Evolutionary conservation across 1,140 invertebrate species (phyloP).

Genomic region (Batillaria attramentaria): DNA sequence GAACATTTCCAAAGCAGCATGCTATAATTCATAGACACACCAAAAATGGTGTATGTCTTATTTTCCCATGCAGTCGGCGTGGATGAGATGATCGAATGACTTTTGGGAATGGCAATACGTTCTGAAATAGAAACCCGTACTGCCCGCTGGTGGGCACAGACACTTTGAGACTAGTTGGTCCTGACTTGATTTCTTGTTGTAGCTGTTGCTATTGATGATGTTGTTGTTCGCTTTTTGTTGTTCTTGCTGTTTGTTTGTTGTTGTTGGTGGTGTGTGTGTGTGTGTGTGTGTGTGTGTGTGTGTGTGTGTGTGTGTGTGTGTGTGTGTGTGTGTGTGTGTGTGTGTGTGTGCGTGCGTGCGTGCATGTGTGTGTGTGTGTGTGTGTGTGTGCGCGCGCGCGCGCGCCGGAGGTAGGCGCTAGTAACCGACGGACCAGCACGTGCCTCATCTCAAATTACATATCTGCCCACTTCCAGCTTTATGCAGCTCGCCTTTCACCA

Average conservation of each 20-base stretch:
- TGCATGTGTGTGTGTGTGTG: not conserved
- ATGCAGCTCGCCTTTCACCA: not conserved
- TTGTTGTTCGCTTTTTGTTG: not conserved
- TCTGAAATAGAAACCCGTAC: not conserved
- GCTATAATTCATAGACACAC: too few species aligned
- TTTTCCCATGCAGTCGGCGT: too few species aligned
- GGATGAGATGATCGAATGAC: not conserved
- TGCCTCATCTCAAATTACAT: not conserved
- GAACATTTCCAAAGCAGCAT: too few species aligned
- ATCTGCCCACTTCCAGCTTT: not conserved
- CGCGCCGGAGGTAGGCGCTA: not conserved
- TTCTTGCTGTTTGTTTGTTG: not conserved
- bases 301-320: too few species aligned
- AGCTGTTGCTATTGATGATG: not conserved
- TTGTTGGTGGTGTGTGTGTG: not conserved
- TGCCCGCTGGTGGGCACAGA: not conserved
- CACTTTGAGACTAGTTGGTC: not conserved
- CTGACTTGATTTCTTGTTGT: not conserved
- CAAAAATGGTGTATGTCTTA: too few species aligned
- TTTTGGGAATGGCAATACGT: not conserved
- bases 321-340: not conserved
- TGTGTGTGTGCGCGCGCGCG: not conserved
- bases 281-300: not conserved
- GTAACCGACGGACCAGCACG: not conserved
- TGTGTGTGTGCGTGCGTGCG: not conserved